Evolutionary conservation across 2,888 invertebrate species (phyloP), one percentile per base, ranked within the genome.

Genomic region (Morpho helenor): DNA sequence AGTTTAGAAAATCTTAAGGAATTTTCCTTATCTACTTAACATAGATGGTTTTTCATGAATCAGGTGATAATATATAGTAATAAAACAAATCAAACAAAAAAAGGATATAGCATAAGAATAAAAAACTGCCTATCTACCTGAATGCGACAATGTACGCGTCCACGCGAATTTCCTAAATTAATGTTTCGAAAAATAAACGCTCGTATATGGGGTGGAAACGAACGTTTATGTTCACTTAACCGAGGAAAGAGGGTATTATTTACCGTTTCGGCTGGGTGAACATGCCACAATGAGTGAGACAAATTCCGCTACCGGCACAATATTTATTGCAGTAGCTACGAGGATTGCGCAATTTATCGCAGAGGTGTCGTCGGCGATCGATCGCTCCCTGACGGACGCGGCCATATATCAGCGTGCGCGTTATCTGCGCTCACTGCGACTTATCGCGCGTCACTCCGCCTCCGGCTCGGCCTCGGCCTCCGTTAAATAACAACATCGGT

Each of bases 211-310:
- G 88, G 89, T 89, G 89, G 89, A 90, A 90, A 88, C 89, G 87
- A 86, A 82, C 88, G 87, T 89, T 89, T 88, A 88, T 87, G 89
- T 88, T 90, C 89, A 90, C 89, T 90, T 90, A 89, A 90, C 88
- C 89, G 88, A 88, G 87, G 85, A 82, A 87, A 87, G 89, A 88
- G 89, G 89, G 87, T 88, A 88, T 88, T 90, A 90, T 90, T 90
- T 89, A 89, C 87, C 87, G 88, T 88, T 89, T 83, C 88, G 87
- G 87, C 81, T 82, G 82, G 88, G 82, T 84, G 88, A 86, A 81
- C 87, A 82, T 86, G 88, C 87, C 87, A 83, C 86, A 78, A 79
- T 85, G 89, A 88, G 88, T 84, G 89, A 88, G 87, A 90, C 88
- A 89, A 89, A 89, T 88, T 84, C 82, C 87, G 79, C 76, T 75